Conservation (phyloP, 2,888 invertebrate genomes). For the Hirudinaria manillensis region DNA sequence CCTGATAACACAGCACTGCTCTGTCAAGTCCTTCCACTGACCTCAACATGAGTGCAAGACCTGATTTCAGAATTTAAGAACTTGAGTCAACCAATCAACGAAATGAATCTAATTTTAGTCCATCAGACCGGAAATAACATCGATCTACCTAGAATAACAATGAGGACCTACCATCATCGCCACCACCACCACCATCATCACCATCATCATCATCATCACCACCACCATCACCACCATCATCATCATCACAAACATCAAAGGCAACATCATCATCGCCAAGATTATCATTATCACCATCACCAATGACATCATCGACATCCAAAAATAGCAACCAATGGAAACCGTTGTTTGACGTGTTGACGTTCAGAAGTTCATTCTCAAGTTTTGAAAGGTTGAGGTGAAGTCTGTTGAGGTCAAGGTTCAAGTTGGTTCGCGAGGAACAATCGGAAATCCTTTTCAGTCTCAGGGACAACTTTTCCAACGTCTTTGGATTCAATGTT, state of each 20-base stretch:
- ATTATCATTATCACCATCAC: too few relatives aligned
- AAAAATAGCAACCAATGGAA: not conserved
- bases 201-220: not conserved
- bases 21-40: conserved; percentile 36
- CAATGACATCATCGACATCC: too few relatives aligned
- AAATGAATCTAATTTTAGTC: too few relatives aligned
- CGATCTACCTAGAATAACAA: too few relatives aligned
- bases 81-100: not conserved
- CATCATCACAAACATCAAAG: too few relatives aligned
- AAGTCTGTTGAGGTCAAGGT: conserved; percentile 36
- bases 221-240: not conserved
- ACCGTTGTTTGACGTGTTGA: not conserved
- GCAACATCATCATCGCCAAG: not conserved
- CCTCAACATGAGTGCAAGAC: conserved; percentile 7
- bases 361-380: conserved; percentile 37
- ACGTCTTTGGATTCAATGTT: not conserved
- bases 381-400: conserved; percentile 38
- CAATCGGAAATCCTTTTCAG: conserved; percentile 14
- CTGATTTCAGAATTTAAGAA: not conserved
- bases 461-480: conserved; percentile 1
- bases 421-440: not conserved
- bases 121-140: too few relatives aligned
- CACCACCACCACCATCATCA: not conserved
- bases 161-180: too few relatives aligned
- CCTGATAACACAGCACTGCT: conserved; percentile 39